Percentiles rank a stretch among this genome's conserved stretches.
Evolutionary conservation across 1,140 invertebrate species (phyloP).

Genomic region (Bombus confusus): DNA sequence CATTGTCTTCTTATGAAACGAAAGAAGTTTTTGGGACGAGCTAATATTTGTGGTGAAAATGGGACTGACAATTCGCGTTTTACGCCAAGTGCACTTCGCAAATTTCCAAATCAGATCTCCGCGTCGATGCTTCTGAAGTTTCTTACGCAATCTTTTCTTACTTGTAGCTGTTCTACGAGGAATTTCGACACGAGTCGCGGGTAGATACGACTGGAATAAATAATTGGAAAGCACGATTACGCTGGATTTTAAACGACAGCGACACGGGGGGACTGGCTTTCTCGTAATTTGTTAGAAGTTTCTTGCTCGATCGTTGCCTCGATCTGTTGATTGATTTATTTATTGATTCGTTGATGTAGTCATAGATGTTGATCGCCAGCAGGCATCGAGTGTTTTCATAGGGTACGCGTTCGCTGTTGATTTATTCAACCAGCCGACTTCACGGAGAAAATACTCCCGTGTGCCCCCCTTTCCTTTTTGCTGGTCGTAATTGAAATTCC

Average conservation of each 20-base stretch:
- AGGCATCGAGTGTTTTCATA: constrained; percentile 14
- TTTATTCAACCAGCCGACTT: constrained; percentile 6
- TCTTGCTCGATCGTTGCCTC: not conserved
- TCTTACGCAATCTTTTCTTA: not conserved
- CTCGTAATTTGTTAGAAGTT: constrained; percentile 5
- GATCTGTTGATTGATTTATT: constrained; percentile 1
- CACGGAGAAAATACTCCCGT: not conserved
- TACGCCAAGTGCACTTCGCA: no score
- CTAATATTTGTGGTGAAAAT: not conserved
- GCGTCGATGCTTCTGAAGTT: not conserved
- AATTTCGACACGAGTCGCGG: not conserved
- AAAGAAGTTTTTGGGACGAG: no score
- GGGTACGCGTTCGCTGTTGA: constrained; percentile 2
- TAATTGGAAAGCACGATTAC: not conserved
- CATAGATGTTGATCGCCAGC: constrained; percentile 10
- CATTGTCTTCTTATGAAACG: no score
- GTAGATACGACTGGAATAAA: not conserved
- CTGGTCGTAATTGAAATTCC: constrained; percentile 9
- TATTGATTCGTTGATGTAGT: constrained; percentile 11
- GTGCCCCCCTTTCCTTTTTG: constrained; percentile 2
- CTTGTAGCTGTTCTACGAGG: not conserved
- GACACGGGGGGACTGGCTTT: not conserved
- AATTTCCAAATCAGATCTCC: no score
- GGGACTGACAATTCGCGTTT: no score
- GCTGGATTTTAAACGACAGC: not conserved